Evolutionary conservation across 2,797 vertebrate genomes (phyloP).

Genomic region (Oryzias sinensis): DNA sequence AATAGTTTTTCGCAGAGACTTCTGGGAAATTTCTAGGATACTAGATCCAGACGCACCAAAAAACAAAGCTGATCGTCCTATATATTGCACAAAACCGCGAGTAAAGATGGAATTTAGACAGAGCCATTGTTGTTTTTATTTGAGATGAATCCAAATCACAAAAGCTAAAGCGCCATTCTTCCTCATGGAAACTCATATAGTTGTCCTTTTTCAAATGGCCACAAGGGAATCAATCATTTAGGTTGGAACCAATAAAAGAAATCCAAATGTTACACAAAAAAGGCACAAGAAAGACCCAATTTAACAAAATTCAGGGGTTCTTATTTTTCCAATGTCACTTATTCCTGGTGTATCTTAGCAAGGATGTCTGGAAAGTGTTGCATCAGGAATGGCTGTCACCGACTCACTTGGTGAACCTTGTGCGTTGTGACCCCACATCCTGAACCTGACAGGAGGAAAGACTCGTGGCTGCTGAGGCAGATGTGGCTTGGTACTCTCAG

Average conservation of each 20-base stretch:
- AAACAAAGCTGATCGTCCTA: too few species aligned
- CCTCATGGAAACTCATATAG: slow-evolving; percentile 53
- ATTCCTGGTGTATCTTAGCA: slow-evolving; percentile 26
- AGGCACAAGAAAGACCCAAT: too few species aligned
- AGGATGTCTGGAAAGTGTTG: slow-evolving; percentile 61
- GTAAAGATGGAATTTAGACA: too few species aligned
- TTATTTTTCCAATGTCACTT: background rate
- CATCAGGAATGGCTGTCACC: slow-evolving; percentile 36
- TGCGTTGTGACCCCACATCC: slow-evolving; percentile 58
- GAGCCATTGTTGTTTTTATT: slow-evolving; percentile 23
- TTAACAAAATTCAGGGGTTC: background rate
- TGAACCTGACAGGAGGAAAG: slow-evolving; percentile 49
- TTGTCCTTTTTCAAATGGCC: slow-evolving; percentile 12
- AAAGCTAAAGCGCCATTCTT: slow-evolving; percentile 43
- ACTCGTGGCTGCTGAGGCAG: slow-evolving; percentile 27
- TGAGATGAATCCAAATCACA: slow-evolving; percentile 20
- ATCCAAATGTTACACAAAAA: too few species aligned
- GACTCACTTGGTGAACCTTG: slow-evolving; percentile 19
- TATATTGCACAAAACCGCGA: too few species aligned
- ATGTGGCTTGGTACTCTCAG: slow-evolving; percentile 22
- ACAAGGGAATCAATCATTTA: too few species aligned
- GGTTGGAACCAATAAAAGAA: too few species aligned
- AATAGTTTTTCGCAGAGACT: too few species aligned
- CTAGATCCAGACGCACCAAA: too few species aligned
- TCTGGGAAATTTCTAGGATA: too few species aligned